phyloP scores from a whole-genome alignment of 2,888 invertebrate species.

The Cactoblastis cactorum region DNA sequence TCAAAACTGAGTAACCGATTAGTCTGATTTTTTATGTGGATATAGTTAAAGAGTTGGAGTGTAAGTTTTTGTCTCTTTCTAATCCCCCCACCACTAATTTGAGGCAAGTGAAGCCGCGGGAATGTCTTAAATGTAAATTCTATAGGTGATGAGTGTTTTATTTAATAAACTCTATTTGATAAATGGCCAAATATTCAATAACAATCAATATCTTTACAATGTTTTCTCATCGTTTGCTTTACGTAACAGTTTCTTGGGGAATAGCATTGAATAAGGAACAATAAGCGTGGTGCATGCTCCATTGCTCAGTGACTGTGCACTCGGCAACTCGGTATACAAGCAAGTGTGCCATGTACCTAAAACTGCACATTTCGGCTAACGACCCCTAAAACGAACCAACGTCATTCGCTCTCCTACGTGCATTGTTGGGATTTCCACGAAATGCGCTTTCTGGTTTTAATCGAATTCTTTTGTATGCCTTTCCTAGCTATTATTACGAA shows the following conservation, averaged over 20 bases:
- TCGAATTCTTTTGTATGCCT: slow-evolving; percentile 7
- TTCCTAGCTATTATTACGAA: background rate
- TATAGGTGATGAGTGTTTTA: too few species aligned
- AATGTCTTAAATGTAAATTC: too few species aligned
- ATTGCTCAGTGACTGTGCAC: slow-evolving; percentile 3
- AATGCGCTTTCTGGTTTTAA: slow-evolving; percentile 7
- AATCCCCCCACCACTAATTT: too few species aligned
- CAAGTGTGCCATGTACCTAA: too few species aligned
- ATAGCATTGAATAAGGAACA: slow-evolving; percentile 4
- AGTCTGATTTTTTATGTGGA: too few species aligned
- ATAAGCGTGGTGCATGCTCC: background rate
- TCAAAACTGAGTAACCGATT: too few species aligned
- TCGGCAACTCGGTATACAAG: background rate
- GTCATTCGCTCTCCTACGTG: slow-evolving; percentile 3
- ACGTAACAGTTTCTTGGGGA: background rate
- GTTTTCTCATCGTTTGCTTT: background rate
- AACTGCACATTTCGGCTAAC: background rate
- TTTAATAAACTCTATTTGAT: too few species aligned
- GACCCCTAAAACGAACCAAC: background rate
- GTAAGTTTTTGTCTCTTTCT: too few species aligned
- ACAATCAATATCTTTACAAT: background rate
- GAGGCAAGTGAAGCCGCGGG: too few species aligned
- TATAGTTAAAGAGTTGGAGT: too few species aligned
- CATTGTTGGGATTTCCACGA: slow-evolving; percentile 3
- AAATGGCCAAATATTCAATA: background rate